Evolutionary conservation across 2,888 invertebrate species (phyloP).

Genomic region (Nomada fucata): DNA sequence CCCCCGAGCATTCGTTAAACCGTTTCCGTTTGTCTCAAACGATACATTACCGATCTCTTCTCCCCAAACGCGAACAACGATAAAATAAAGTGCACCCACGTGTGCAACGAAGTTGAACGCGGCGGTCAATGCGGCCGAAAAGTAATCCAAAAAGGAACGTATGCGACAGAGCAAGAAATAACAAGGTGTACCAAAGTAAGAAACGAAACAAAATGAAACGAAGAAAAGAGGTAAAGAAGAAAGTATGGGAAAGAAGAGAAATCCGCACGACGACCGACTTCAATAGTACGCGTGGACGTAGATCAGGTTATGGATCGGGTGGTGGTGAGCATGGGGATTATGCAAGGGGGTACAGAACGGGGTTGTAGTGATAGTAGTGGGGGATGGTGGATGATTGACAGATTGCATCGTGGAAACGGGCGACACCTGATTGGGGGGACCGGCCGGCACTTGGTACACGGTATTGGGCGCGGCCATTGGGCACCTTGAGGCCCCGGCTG

Average conservation of each 20-base stretch:
- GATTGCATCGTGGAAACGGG: constrained; percentile 84
- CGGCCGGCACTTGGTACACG: constrained; percentile 81
- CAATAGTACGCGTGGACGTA: constrained; percentile 83
- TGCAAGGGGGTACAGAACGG: constrained; percentile 80
- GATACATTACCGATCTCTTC: constrained; percentile 4
- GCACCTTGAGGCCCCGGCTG: constrained; percentile 82
- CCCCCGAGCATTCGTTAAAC: not conserved
- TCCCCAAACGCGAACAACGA: not conserved
- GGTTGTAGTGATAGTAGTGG: constrained; percentile 77
- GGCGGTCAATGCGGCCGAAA: no score
- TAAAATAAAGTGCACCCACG: not conserved
- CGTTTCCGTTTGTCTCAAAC: not conserved
- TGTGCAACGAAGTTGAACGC: not conserved
- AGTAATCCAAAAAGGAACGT: not conserved
- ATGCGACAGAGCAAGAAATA: not conserved
- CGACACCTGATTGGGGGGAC: constrained; percentile 83
- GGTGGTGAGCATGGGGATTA: constrained; percentile 80
- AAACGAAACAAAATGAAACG: not conserved
- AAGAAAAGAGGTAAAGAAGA: not conserved
- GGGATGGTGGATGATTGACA: constrained; percentile 82
- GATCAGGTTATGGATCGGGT: constrained; percentile 82
- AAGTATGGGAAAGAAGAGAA: constrained; percentile 12
- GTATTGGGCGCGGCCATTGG: constrained; percentile 77
- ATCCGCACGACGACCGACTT: constrained; percentile 31
- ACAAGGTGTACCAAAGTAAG: not conserved